Evolutionary conservation across 2,888 invertebrate species (phyloP).

Genomic region (Margaritifera margaritifera): DNA sequence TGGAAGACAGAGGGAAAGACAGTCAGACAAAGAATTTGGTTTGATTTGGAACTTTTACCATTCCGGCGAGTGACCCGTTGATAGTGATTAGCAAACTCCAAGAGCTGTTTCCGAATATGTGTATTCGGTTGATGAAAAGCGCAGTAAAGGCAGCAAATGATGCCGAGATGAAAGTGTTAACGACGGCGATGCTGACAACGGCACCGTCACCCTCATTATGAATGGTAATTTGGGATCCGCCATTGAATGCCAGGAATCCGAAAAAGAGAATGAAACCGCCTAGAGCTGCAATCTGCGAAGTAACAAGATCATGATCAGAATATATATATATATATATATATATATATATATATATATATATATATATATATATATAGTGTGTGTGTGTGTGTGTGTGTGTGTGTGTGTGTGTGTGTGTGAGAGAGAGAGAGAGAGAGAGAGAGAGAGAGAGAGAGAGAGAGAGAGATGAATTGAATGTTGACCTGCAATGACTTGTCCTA

Average conservation of each 20-base stretch:
- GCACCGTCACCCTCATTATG: conserved; percentile 72
- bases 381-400: too few species aligned
- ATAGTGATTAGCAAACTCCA: conserved; percentile 75
- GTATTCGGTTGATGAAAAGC: conserved; percentile 63
- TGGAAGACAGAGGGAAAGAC: too few species aligned
- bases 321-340: background rate
- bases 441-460: too few species aligned
- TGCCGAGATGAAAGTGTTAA: conserved; percentile 75
- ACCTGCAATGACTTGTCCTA: too few species aligned
- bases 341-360: too few species aligned
- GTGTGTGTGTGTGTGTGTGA: too few species aligned
- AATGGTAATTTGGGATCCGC: conserved; percentile 74
- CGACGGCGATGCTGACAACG: conserved; percentile 72
- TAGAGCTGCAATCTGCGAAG: conserved; percentile 74
- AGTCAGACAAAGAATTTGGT: too few species aligned
- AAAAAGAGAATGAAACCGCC: conserved; percentile 76
- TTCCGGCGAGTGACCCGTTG: conserved; percentile 76
- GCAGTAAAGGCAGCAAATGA: conserved; percentile 73
- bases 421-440: too few species aligned
- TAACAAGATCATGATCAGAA: too few species aligned
- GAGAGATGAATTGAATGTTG: too few species aligned
- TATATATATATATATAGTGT: too few species aligned
- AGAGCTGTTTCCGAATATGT: conserved; percentile 51
- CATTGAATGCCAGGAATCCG: conserved; percentile 77
- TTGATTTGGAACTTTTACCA: conserved; percentile 52